phyloP scores from a whole-genome alignment of 2,113 vertebrate species.

The Phyllostomus discolor region DNA sequence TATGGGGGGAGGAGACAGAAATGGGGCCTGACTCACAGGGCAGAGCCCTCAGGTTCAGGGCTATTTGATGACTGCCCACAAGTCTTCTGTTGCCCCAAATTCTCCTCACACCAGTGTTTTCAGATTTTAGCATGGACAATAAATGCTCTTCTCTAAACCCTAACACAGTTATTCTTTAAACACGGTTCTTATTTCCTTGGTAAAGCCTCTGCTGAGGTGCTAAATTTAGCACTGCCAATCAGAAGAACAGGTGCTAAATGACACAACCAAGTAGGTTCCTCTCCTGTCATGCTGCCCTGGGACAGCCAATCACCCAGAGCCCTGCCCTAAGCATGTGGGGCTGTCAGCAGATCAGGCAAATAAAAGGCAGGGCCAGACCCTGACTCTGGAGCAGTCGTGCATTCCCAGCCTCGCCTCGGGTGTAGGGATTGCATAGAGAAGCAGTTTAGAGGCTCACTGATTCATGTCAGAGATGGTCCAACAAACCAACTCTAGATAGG shows the following conservation, averaged over 20 bases:
- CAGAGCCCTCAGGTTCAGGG: background rate
- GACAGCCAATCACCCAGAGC: slow-evolving; percentile 83
- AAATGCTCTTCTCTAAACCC: background rate
- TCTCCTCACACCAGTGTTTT: background rate
- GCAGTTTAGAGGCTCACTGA: slow-evolving; percentile 90
- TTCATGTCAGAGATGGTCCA: slow-evolving; percentile 93
- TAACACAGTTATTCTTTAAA: slow-evolving; percentile 44
- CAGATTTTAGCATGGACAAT: background rate
- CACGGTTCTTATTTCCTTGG: slow-evolving; percentile 57
- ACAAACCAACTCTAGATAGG: slow-evolving; percentile 89
- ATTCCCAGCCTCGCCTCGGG: slow-evolving; percentile 99
- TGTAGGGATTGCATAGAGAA: slow-evolving; percentile 98
- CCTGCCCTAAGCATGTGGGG: slow-evolving; percentile 75
- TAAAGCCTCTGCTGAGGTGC: slow-evolving; percentile 70
- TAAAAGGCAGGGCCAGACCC: slow-evolving; percentile 88
- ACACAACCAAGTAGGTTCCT: slow-evolving; percentile 80
- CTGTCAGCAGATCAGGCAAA: slow-evolving; percentile 80
- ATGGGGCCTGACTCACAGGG: background rate
- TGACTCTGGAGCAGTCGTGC: slow-evolving; percentile 95
- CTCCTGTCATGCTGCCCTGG: slow-evolving; percentile 79
- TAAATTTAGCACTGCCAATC: slow-evolving; percentile 83
- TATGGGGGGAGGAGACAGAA: slow-evolving; percentile 30
- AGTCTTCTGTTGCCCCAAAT: background rate
- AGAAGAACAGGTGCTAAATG: slow-evolving; percentile 81
- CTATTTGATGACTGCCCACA: background rate